Evolutionary conservation across 2,888 invertebrate genomes (phyloP), one percentile per base, ranked within the genome.

Genomic region (Agonopterix heracliana): DNA sequence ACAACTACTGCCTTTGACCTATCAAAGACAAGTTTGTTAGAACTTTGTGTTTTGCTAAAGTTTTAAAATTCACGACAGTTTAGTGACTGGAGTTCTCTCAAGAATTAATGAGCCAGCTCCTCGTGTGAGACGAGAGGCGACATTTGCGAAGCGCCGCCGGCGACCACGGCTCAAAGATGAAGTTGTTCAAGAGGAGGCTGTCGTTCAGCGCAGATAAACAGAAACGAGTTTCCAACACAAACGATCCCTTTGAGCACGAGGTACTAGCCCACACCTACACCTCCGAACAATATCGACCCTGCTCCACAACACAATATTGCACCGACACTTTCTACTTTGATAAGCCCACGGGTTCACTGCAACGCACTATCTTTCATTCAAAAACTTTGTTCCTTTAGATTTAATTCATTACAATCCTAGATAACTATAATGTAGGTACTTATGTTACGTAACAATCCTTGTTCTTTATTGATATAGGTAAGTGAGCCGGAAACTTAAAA

Each of bases 121-220:
- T 58, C 59, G 56, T 63, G 57, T 64, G 61, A 68, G 61, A 60
- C 58, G 63, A 64, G 57, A 70, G 67, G 71, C 72, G 75, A 72
- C 59, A 62, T 67, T 63, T 56, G 64, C 63, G 60, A 56, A 62
- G 57, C 60, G 60, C 57, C 70, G 63, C 59, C 64, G 60, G 61
- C 64, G 55, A 55, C 63, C 61, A 58, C 64, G 59, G 58, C 61
- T 58, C 56, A 62, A 68, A 78, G 74, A 88, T 88, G 87, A 88
- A 87, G 78, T 74, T 88, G 75, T 88, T 88, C 80, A 88, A 81
- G 80, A 81, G 87, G 74, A 86, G 81, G 72, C 74, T 86, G 72
- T 87, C 86, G 63, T 81, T 86, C 76, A 83, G 80, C 66, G 71
- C 78, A 71, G 88, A 87, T 78, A 88, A 88, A 82, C 83, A 82